Evolutionary conservation across 2,888 invertebrate genomes (phyloP).

Genomic region (Xylota sylvarum): DNA sequence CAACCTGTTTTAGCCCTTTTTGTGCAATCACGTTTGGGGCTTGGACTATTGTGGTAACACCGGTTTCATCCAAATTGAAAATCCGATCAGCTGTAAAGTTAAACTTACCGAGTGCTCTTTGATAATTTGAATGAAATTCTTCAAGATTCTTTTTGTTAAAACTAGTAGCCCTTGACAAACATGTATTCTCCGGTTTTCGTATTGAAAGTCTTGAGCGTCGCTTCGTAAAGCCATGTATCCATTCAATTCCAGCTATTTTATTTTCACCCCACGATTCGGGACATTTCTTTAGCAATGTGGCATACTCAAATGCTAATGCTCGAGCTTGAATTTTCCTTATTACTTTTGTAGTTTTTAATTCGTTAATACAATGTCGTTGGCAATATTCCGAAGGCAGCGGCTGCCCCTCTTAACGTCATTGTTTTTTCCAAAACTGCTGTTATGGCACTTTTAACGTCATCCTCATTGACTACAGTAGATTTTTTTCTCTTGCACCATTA

Average conservation of each 20-base stretch:
- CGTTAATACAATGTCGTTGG: conserved; percentile 57
- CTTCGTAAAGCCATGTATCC: conserved; percentile 71
- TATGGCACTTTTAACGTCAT: conserved; percentile 25
- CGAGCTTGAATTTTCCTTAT: conserved; percentile 45
- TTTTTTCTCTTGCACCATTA: conserved; percentile 14
- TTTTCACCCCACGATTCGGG: conserved; percentile 50
- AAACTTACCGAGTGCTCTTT: conserved; percentile 9
- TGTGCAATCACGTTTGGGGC: conserved; percentile 71
- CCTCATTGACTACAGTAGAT: conserved; percentile 16
- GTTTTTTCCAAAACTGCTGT: conserved; percentile 24
- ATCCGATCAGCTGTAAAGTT: conserved; percentile 60
- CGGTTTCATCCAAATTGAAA: conserved; percentile 76
- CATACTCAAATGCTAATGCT: conserved; percentile 60
- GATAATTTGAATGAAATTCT: conserved; percentile 69
- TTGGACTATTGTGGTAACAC: conserved; percentile 66
- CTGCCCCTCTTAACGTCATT: conserved; percentile 35
- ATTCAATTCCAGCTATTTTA: conserved; percentile 63
- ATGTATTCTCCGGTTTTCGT: conserved; percentile 71
- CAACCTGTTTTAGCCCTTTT: conserved; percentile 76
- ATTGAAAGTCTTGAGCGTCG: conserved; percentile 67
- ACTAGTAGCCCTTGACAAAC: conserved; percentile 63
- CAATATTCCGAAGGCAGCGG: conserved; percentile 15
- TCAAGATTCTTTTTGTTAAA: conserved; percentile 71
- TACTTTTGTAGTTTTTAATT: conserved; percentile 64
- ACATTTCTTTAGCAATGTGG: conserved; percentile 49